Base-by-base conservation (phyloP, 2,888 invertebrate species). In the Clusia tigrina region DNA sequence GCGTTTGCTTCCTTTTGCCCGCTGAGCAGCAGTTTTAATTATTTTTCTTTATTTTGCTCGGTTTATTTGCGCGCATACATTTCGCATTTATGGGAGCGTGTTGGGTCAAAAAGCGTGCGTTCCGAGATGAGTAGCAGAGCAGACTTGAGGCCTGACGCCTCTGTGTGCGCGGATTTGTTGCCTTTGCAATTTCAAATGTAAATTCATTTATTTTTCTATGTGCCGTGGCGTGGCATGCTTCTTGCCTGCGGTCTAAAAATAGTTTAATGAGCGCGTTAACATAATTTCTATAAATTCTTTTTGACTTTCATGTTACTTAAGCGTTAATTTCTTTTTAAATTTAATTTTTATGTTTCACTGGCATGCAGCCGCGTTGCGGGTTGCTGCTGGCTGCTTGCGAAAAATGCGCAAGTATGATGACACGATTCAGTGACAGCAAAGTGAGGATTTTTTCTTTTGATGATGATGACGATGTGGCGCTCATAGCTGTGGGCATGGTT, bases 241-340 rank as follows among this genome's bases (percentile, higher is more conserved):
- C 12, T 12, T 32, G 32, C 32, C 32, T 32, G 32, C 32, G 32
- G 6, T 32, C 42, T 42, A 42, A 22, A 48, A 20, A 20, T 48
- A 48, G 22, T 22, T 22, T 48, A 20, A 48, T 48, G 48, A 48
- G 48, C 48, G 22, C 48, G 48, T 22, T 48, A 48, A 48, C 48
- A 48, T 48, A 48, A 48, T 20, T 48, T 48, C 48, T 48, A 20
- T 20, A 48, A 48, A 48, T 48, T 20, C 22, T 48, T 48, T 15
- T 18, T 20, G 18, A 15, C 48, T 48, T 48, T 48, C 48, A 48
- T 48, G 20, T 20, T 48, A 3, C 2, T 20, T 48, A 3, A 18
- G 48, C 48, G 22, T 32, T 18, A 18, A 20, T 48, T 48, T 48
- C 20, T 48, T 42, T 17, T 42, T 6, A 17, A 6, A 32, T 6